Base-by-base conservation (phyloP, 30 jellyfish, hydroid and myxozoan genomes). In the Catostylus mosaicus region DNA sequence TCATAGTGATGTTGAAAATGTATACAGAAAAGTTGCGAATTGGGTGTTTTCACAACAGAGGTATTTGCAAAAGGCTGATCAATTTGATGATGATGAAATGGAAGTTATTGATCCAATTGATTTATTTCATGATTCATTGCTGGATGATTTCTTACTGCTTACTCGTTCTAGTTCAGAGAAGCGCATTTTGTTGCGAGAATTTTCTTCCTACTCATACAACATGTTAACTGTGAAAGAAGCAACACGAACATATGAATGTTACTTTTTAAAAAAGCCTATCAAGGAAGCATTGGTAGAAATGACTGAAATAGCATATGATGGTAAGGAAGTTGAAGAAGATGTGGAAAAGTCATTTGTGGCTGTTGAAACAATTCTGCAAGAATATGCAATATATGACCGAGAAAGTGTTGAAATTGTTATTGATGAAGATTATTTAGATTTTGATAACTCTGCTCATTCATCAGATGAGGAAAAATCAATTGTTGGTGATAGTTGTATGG, bases 101-200 rank as follows among this genome's bases (percentile, higher is more conserved):
- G 99, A 95, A 80, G 95, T 95, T 29, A 95, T 95, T 63, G 99
- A 95, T 51, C 99, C 99, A 4, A 96, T 95, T 34, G 99, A 95
- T 83, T 84, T 95, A 35, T 95, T 95, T 70, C 97, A 95, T 71
- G 99, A 95, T 26, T 88, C 97, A 14, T 48, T 84, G 62, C 91
- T 95, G 22, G 85, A 89, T 36, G 99, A 95, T 19, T 95, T 89
- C 63, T 73, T 84, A 70, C 47, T 95, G 68, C 83, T 95, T 24
- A 80, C 97, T 1, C 96, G 96, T 68, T 67, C 77, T 2, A 97
- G 91, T 30, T 84, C 93, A 1, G 99, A 95, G 64, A 84, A 96
- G 56, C 87, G 99, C 37, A 66, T 59, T 33, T 80, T 95, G 56
- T 64, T 95, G 33, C 97, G 99, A 32, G 96, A 95, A n/a, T 79